Conservation (phyloP, 1,140 invertebrate genomes). For the Nymphalis io region DNA sequence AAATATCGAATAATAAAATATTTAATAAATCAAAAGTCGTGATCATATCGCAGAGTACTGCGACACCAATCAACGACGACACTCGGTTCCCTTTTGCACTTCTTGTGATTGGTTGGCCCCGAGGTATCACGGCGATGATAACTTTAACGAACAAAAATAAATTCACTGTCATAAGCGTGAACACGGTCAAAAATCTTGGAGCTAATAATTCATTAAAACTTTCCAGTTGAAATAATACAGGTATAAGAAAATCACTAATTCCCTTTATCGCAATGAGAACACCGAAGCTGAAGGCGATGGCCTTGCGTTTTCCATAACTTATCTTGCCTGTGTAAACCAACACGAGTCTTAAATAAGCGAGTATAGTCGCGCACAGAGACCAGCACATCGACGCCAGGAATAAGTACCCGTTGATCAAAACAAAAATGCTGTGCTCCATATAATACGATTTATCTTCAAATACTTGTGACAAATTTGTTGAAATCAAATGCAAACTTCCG, state of each 20-base stretch:
- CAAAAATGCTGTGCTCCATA: not conserved
- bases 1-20: not conserved
- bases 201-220: not conserved
- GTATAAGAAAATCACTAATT: not conserved
- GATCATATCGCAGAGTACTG: slow-evolving; percentile 24
- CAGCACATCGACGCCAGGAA: slow-evolving; percentile 15
- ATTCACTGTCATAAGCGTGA: slow-evolving; percentile 21
- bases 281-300: slow-evolving; percentile 19
- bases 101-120: not conserved
- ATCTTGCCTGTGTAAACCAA: slow-evolving; percentile 32
- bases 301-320: slow-evolving; percentile 32
- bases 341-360: slow-evolving; percentile 33
- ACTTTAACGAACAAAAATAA: slow-evolving; percentile 22
- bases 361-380: slow-evolving; percentile 23
- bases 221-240: not conserved
- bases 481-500: slow-evolving; percentile 25
- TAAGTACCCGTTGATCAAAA: slow-evolving; percentile 1
- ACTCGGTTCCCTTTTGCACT: slow-evolving; percentile 8
- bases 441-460: not conserved
- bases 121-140: slow-evolving; percentile 4
- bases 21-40: slow-evolving; percentile 12
- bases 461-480: not conserved
- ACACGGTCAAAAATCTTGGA: not conserved
- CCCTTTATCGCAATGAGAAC: slow-evolving; percentile 2
- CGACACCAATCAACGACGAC: slow-evolving; percentile 25